Conservation (phyloP, 2,797 vertebrate genomes). For the Melanotaenia trifasciata region DNA sequence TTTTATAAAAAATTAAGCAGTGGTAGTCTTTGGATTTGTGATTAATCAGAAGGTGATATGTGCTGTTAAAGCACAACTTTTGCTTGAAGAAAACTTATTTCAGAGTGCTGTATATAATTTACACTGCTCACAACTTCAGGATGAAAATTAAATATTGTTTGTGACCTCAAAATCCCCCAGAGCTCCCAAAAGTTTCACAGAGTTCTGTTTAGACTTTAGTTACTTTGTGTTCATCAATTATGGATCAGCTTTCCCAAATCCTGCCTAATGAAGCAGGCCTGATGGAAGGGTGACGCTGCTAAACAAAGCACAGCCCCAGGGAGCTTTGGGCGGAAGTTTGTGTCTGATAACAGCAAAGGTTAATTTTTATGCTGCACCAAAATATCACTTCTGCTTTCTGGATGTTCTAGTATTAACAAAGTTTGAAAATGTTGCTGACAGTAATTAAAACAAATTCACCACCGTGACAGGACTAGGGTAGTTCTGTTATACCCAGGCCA, state of each 20-base stretch:
- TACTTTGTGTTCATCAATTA: conserved; percentile 56
- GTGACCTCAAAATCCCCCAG: conserved; percentile 8
- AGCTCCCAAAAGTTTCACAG: conserved; percentile 37
- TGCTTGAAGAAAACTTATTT: neutral
- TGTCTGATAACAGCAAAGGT: neutral
- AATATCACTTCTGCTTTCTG: too few relatives aligned
- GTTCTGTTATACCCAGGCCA: neutral
- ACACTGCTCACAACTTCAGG: neutral
- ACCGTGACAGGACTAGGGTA: too few relatives aligned
- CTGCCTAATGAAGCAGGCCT: conserved; percentile 33
- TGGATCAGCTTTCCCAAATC: conserved; percentile 56
- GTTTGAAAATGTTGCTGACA: too few relatives aligned
- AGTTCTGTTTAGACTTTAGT: conserved; percentile 30
- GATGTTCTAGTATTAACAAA: too few relatives aligned
- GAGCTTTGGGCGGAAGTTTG: conserved; percentile 1
- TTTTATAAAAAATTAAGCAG: neutral
- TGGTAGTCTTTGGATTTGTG: neutral
- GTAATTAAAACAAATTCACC: too few relatives aligned
- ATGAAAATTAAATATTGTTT: conserved; percentile 26
- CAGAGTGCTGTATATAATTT: neutral
- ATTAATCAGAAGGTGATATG: neutral
- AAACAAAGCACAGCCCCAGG: conserved; percentile 17
- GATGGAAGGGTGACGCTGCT: conserved; percentile 29
- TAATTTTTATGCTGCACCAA: neutral
- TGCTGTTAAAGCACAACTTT: neutral